Conservation (phyloP, 2,888 invertebrate genomes). For the Mesoligia furuncula region DNA sequence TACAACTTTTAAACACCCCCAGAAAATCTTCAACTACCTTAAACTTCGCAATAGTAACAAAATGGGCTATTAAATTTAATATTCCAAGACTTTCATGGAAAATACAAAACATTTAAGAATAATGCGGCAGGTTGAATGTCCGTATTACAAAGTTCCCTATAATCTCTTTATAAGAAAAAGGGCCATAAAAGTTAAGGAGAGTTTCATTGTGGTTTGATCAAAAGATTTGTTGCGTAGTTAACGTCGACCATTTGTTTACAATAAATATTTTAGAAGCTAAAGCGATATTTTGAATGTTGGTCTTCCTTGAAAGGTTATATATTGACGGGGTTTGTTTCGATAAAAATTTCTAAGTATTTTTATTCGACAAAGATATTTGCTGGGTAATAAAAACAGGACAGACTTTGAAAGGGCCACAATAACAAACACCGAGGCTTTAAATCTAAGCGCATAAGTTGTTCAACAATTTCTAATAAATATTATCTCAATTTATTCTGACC, state of each 20-base stretch:
- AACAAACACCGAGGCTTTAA: conserved; percentile 8
- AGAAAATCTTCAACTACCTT: conserved; percentile 1
- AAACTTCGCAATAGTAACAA: conserved; percentile 40
- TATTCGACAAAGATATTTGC: conserved; percentile 16
- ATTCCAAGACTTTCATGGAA: conserved; percentile 29
- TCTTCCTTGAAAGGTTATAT: conserved; percentile 45
- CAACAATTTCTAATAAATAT: conserved; percentile 16
- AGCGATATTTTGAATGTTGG: conserved; percentile 31
- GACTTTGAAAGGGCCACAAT: conserved; percentile 14
- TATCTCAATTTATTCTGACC: not conserved
- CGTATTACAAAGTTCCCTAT: conserved; percentile 58
- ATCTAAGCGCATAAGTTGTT: conserved; percentile 17
- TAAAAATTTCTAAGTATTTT: conserved; percentile 29
- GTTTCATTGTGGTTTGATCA: conserved; percentile 42
- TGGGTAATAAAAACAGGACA: not conserved
- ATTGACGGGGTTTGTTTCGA: conserved; percentile 43
- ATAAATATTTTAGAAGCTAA: conserved; percentile 48
- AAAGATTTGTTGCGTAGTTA: conserved; percentile 30
- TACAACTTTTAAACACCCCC: conserved; percentile 9
- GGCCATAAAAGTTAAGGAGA: conserved; percentile 55
- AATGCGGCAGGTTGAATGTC: conserved; percentile 57
- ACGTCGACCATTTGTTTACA: conserved; percentile 51
- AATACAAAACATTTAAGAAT: conserved; percentile 56
- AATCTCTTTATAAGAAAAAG: conserved; percentile 61
- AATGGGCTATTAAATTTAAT: conserved; percentile 52